Base-by-base conservation (phyloP, 2,888 invertebrate genomes). In the Pheosia tremula region DNA sequence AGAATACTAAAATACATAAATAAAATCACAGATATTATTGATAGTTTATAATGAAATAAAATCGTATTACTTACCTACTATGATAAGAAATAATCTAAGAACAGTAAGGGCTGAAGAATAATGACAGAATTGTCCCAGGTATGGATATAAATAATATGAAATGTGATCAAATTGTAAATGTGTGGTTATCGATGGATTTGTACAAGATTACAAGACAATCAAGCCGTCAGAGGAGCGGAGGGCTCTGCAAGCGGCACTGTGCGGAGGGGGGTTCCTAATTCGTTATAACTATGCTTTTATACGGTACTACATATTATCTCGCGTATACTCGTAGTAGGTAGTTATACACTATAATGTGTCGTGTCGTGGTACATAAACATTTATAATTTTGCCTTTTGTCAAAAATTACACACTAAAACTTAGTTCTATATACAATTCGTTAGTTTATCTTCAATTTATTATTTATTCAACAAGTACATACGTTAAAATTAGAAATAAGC, bases 401-500 rank as follows among this genome's bases (percentile, higher is more conserved):
- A 90, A 81, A 88, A 70, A 79, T 83, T 82, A 88, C 79, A 75
- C 67, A 70, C 83, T 88, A 87, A 82, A 77, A 81, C 86, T 88
- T 90, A 89, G 61, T 77, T 73, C 84, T 91, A 92, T 87, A 84
- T 89, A 91, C 90, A 89, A 72, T 85, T 81, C 72, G 76, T 81
- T 84, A 85, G 81, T 85, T 80, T 81, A 68, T 72, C 66, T 60
- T 75, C 56, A 65, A 64, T 69, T 69, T 59, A 71, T 66, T 54
- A 74, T 71, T 76, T 58, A 68, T 68, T 83, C 85, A 85, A 86
- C 82, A 87, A 85, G 80, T 88, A 81, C 78, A 84, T 84, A 84
- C 77, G 77, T 81, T 84, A 87, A 87, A 63, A 87, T 85, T 87
- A 91, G 83, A 85, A 90, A 88, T 91, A 92, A 91, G 92, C 91